Evolutionary conservation across 2,113 vertebrate genomes (phyloP).

Genomic region (Lampris incognitus): DNA sequence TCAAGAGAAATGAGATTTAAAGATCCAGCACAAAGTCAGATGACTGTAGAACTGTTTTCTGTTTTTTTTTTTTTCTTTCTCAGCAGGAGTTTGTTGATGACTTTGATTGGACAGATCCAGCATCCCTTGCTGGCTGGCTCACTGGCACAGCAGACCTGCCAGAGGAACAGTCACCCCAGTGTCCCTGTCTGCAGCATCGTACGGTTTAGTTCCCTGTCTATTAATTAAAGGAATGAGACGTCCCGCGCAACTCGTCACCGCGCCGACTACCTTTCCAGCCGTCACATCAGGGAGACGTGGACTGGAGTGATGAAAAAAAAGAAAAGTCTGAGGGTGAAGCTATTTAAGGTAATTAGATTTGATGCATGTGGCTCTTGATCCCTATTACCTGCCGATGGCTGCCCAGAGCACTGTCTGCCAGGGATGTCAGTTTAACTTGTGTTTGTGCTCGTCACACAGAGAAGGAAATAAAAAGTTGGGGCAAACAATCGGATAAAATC

Average conservation of each 20-base stretch:
- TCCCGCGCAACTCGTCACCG: conserved; percentile 40
- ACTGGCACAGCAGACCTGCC: conserved; percentile 33
- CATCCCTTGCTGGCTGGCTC: background rate
- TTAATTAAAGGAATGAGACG: conserved; percentile 66
- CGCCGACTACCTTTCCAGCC: conserved; percentile 58
- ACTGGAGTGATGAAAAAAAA: conserved; percentile 30
- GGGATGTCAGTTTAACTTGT: conserved; percentile 9
- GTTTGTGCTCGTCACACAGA: background rate
- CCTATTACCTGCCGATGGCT: conserved; percentile 62
- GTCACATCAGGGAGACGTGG: conserved; percentile 63
- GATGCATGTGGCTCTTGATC: conserved; percentile 65
- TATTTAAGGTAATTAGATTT: conserved; percentile 71
- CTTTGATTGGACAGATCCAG: background rate
- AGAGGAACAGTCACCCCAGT: conserved; percentile 33
- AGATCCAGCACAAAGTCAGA: too few relatives aligned
- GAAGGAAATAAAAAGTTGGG: too few relatives aligned
- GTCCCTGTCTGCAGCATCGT: conserved; percentile 42
- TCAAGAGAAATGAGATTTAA: too few relatives aligned
- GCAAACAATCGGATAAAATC: background rate
- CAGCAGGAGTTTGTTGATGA: background rate
- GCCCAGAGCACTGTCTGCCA: conserved; percentile 21
- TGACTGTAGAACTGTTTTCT: too few relatives aligned
- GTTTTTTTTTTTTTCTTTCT: too few relatives aligned
- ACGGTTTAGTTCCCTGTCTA: conserved; percentile 56
- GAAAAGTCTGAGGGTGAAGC: conserved; percentile 36